A percentile compares a stretch with the other conserved stretches of the same genome.
Evolutionary conservation across 2,888 invertebrate genomes (phyloP).

Genomic region (Eupelmus urozonus): DNA sequence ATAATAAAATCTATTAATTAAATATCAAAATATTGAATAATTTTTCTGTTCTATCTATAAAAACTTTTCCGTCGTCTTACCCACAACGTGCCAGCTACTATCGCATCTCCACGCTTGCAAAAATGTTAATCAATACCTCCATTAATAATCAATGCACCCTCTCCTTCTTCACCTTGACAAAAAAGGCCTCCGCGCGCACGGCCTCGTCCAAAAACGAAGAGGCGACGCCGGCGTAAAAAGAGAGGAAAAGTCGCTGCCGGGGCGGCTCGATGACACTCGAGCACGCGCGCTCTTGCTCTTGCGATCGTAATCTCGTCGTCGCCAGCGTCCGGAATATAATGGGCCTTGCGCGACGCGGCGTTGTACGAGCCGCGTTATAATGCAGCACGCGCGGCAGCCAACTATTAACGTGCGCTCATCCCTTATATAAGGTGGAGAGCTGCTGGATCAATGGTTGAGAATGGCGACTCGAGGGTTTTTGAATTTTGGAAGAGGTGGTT

Average conservation of each 20-base stretch:
- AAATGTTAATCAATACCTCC: background rate
- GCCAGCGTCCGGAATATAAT: constrained; percentile 26
- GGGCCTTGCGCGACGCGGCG: background rate
- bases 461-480: too few relatives aligned
- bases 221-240: background rate
- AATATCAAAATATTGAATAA: too few relatives aligned
- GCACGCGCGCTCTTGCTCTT: background rate
- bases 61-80: too few relatives aligned
- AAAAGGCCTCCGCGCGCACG: background rate
- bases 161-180: background rate
- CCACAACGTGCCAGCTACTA: background rate
- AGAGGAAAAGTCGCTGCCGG: background rate
- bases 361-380: constrained; percentile 14
- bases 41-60: too few relatives aligned
- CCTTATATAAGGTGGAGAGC: constrained; percentile 2
- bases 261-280: constrained; percentile 9
- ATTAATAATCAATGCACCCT: constrained; percentile 11
- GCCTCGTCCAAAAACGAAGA: background rate
- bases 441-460: too few relatives aligned
- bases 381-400: background rate
- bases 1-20: too few relatives aligned
- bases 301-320: constrained; percentile 26
- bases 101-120: too few relatives aligned
- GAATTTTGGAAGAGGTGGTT: too few relatives aligned
- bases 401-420: constrained; percentile 13